Percentiles rank a stretch among this genome's conserved stretches.
phyloP scores from a whole-genome alignment of 1,140 invertebrate genomes.

The Plutomurus gul region DNA sequence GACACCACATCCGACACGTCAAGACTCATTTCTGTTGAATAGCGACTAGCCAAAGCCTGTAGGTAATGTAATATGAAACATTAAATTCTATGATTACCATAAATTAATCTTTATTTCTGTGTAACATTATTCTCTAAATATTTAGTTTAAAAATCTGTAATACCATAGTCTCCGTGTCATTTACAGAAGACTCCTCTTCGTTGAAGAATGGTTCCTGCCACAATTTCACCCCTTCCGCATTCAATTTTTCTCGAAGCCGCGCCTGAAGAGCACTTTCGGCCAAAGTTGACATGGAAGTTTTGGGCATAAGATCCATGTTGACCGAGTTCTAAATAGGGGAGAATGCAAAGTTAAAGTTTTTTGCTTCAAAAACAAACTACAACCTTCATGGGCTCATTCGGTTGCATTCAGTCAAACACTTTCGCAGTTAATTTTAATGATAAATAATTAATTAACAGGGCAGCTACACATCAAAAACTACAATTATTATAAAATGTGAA shows the following conservation, averaged over 20 bases:
- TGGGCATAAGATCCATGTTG: background rate
- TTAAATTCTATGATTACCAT: background rate
- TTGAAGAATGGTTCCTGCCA: conserved; percentile 72
- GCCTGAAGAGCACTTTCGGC: conserved; percentile 49
- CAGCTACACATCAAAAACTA: too few relatives aligned
- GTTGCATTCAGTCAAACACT: too few relatives aligned
- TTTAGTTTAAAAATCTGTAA: conserved; percentile 2
- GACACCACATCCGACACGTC: conserved; percentile 60
- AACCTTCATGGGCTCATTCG: too few relatives aligned
- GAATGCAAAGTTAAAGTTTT: background rate
- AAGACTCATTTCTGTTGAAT: conserved; percentile 63
- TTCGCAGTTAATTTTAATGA: too few relatives aligned
- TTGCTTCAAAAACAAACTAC: background rate
- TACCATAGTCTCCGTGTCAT: conserved; percentile 61
- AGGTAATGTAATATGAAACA: conserved; percentile 50
- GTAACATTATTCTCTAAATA: background rate
- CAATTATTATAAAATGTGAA: too few relatives aligned
- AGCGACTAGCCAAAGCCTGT: conserved; percentile 66
- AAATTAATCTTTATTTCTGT: too few relatives aligned
- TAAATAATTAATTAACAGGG: too few relatives aligned
- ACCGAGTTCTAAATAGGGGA: background rate
- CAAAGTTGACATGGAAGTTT: conserved; percentile 21
- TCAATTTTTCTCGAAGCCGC: conserved; percentile 65
- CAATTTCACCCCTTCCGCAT: conserved; percentile 69
- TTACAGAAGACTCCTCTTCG: conserved; percentile 58